Conservation (phyloP, 1,140 invertebrate genomes). For the Bradysia coprophila region DNA sequence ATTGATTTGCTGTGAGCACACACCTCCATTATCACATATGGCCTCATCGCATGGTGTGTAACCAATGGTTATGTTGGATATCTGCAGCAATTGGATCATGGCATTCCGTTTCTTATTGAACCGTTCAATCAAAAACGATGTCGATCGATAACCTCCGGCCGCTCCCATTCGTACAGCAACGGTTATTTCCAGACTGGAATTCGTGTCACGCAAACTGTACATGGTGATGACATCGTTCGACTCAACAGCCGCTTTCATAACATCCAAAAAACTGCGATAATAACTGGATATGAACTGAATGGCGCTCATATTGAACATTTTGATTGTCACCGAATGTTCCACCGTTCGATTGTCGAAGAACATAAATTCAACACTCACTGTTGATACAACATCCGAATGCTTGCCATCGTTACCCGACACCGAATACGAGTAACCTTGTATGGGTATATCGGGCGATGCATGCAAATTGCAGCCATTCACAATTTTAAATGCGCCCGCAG, state of each 20-base stretch:
- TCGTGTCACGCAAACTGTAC: slow-evolving; percentile 43
- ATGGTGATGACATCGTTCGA: slow-evolving; percentile 43
- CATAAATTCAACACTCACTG: slow-evolving; percentile 62
- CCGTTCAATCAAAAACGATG: slow-evolving; percentile 38
- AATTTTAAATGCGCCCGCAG: slow-evolving; percentile 40
- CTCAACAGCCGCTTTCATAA: slow-evolving; percentile 41
- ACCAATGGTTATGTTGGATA: slow-evolving; percentile 33
- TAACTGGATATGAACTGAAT: slow-evolving; percentile 51
- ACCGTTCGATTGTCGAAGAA: slow-evolving; percentile 64
- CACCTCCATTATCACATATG: slow-evolving; percentile 54
- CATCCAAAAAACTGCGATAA: slow-evolving; percentile 52
- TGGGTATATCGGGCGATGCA: slow-evolving; percentile 36
- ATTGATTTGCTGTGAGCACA: slow-evolving; percentile 51
- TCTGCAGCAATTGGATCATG: slow-evolving; percentile 39
- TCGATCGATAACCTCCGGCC: slow-evolving; percentile 32
- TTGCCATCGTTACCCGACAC: slow-evolving; percentile 78
- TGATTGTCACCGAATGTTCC: slow-evolving; percentile 60
- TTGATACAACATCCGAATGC: slow-evolving; percentile 66
- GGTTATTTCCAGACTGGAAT: slow-evolving; percentile 44
- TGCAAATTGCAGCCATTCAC: slow-evolving; percentile 61
- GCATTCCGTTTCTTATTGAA: slow-evolving; percentile 40
- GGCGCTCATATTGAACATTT: slow-evolving; percentile 51
- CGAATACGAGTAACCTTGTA: slow-evolving; percentile 51
- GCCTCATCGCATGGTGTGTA: slow-evolving; percentile 52
- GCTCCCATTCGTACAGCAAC: slow-evolving; percentile 35